These are phyloP conservation scores for Xestia rhomboidea DNA, from an alignment of 2,888 invertebrate genomes.

Conservation along the genomic window DNA sequence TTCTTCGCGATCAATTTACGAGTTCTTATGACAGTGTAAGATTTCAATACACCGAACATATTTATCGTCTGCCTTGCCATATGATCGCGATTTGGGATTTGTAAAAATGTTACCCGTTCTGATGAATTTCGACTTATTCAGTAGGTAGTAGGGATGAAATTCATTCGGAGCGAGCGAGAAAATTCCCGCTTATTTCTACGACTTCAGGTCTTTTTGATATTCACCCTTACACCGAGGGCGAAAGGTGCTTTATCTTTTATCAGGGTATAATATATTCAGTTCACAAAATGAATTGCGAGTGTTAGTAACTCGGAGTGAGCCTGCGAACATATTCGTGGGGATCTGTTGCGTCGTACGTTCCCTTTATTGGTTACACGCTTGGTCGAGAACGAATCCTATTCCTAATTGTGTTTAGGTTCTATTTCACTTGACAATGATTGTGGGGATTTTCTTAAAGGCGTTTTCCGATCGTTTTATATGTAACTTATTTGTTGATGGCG, in stretches of 20 bases:
- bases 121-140: constrained; percentile 74
- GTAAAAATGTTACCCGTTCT: constrained; percentile 76
- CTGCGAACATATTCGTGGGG: constrained; percentile 90
- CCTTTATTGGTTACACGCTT: constrained; percentile 85
- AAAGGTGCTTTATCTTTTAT: constrained; percentile 83
- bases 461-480: constrained; percentile 84
- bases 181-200: constrained; percentile 84
- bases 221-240: constrained; percentile 76
- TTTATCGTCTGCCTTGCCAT: constrained; percentile 85
- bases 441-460: constrained; percentile 77
- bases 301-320: constrained; percentile 90
- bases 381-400: constrained; percentile 81
- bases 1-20: constrained; percentile 82
- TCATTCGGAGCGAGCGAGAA: constrained; percentile 69
- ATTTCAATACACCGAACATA: constrained; percentile 88
- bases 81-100: constrained; percentile 87
- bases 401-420: constrained; percentile 80
- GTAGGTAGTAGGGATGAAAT: constrained; percentile 76
- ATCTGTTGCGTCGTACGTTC: constrained; percentile 88
- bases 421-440: constrained; percentile 76
- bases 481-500: constrained; percentile 82
- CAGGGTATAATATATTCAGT: constrained; percentile 88
- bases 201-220: constrained; percentile 77
- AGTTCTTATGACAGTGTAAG: constrained; percentile 86
- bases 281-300: constrained; percentile 90